Evolutionary conservation across 2,797 vertebrate genomes (phyloP).

Genomic region (Carapus acus): DNA sequence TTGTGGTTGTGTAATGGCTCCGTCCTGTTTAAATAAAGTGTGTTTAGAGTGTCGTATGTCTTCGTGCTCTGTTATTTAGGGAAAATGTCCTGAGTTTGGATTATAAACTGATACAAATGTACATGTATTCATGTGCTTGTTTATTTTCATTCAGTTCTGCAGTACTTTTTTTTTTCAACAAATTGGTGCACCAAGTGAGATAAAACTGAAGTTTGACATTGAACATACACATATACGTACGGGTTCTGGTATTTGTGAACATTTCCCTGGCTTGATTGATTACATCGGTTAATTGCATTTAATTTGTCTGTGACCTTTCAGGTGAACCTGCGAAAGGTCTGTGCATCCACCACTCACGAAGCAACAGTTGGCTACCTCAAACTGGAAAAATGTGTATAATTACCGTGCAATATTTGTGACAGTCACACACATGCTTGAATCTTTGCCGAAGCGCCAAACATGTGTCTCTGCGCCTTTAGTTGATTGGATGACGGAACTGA

Average conservation of each 20-base stretch:
- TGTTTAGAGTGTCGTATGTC: too few relatives aligned
- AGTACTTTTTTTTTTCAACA: neutral
- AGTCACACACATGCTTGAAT: neutral
- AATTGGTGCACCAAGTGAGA: neutral
- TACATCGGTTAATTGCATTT: too few relatives aligned
- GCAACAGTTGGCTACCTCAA: constrained; percentile 7
- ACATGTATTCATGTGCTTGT: too few relatives aligned
- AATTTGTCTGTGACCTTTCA: constrained; percentile 1
- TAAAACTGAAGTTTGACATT: neutral
- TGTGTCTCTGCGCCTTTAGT: constrained; percentile 30
- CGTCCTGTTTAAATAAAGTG: too few relatives aligned
- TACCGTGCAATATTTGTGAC: constrained; percentile 23
- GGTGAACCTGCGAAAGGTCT: constrained; percentile 14
- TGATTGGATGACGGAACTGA: constrained; percentile 39
- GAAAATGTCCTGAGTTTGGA: too few relatives aligned
- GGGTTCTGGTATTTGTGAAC: too few relatives aligned
- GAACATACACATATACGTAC: neutral
- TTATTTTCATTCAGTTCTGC: too few relatives aligned
- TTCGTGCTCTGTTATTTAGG: too few relatives aligned
- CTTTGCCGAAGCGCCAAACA: constrained; percentile 1
- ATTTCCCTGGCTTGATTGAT: too few relatives aligned
- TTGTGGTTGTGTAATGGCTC: too few relatives aligned
- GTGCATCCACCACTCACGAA: constrained; percentile 26
- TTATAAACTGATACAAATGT: too few relatives aligned
- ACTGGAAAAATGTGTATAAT: constrained; percentile 24